phyloP scores from a whole-genome alignment of 2,113 vertebrate genomes.

The Acinonyx jubatus region DNA sequence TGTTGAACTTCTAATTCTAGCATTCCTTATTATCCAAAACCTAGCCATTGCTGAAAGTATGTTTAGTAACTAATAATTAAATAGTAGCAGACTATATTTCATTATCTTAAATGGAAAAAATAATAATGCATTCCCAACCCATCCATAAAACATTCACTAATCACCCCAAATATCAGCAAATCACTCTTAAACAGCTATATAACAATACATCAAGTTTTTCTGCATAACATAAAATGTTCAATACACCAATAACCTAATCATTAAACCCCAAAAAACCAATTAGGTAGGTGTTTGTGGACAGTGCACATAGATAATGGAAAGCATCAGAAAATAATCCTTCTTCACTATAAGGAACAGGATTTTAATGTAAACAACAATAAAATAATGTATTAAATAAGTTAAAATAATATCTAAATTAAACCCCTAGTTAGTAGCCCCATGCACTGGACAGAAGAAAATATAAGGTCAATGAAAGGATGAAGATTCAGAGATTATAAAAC shows the following conservation, averaged over 20 bases:
- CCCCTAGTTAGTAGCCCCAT: not conserved
- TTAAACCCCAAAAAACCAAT: not conserved
- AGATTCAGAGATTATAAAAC: not conserved
- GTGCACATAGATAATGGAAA: not conserved
- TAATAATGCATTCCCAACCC: not conserved
- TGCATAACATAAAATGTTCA: not conserved
- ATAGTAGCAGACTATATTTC: not conserved
- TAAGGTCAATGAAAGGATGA: not conserved
- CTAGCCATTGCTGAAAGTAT: not conserved
- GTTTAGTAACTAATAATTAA: not conserved
- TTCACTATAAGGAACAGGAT: not conserved
- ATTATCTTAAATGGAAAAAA: constrained; percentile 32
- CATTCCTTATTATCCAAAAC: not conserved
- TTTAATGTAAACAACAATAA: constrained; percentile 21
- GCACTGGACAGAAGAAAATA: not conserved
- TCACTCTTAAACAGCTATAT: not conserved
- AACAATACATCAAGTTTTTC: constrained; percentile 8
- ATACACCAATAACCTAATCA: not conserved
- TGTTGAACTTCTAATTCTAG: not conserved
- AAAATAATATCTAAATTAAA: constrained; percentile 21
- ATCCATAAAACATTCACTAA: not conserved
- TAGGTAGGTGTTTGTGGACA: not conserved
- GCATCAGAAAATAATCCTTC: not conserved
- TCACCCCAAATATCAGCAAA: not conserved
- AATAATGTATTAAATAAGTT: not conserved